A percentile compares a stretch with the other conserved stretches of the same genome.
phyloP scores from a whole-genome alignment of 2,797 vertebrate genomes.

The Pteropus rufus region DNA sequence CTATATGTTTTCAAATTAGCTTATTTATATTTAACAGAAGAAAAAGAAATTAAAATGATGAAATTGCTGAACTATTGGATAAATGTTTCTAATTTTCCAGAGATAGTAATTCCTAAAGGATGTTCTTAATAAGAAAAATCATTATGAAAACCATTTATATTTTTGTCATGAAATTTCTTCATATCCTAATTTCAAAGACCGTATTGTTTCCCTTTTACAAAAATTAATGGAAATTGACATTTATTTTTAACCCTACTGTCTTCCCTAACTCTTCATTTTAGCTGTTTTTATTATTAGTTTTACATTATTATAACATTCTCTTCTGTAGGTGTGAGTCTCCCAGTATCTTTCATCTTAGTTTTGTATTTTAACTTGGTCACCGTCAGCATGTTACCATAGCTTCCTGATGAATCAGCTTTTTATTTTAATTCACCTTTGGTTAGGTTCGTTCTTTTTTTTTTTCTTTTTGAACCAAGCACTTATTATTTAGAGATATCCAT shows the following conservation, averaged over 20 bases:
- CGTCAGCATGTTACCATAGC: neutral
- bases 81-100: neutral
- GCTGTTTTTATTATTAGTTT: neutral
- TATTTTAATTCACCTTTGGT: neutral
- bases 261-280: neutral
- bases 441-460: neutral
- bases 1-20: neutral
- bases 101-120: constrained; percentile 9
- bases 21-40: constrained; percentile 24
- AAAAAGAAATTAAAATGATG: neutral
- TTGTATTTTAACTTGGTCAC: neutral
- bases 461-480: neutral
- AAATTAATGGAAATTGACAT: neutral
- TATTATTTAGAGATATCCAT: neutral
- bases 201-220: neutral
- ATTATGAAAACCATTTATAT: neutral
- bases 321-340: neutral
- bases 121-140: constrained; percentile 19
- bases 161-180: constrained; percentile 11
- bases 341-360: neutral
- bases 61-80: neutral
- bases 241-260: neutral
- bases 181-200: neutral
- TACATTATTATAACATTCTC: neutral
- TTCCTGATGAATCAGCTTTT: neutral